Percentiles rank a stretch among this genome's conserved stretches.
Evolutionary conservation across 2,888 invertebrate genomes (phyloP).

Genomic region (Drosophila birchii): DNA sequence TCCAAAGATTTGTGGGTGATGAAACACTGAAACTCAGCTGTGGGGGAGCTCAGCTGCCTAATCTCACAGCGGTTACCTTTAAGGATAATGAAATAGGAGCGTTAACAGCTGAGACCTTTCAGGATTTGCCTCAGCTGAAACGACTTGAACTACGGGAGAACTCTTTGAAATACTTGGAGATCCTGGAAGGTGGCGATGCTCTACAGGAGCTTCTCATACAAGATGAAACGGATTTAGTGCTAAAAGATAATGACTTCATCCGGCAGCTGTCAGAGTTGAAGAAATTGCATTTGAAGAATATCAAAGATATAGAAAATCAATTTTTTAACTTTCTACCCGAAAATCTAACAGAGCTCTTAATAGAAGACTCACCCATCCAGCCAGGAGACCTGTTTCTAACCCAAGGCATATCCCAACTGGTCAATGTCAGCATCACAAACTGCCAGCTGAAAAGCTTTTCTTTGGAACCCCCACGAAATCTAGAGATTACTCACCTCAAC

Average conservation of each 20-base stretch:
- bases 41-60: slow-evolving; percentile 12
- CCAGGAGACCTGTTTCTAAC: slow-evolving; percentile 43
- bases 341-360: slow-evolving; percentile 56
- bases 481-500: slow-evolving; percentile 64
- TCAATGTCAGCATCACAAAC: slow-evolving; percentile 64
- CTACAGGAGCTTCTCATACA: slow-evolving; percentile 57
- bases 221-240: slow-evolving; percentile 59
- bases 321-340: slow-evolving; percentile 69
- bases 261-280: slow-evolving; percentile 33
- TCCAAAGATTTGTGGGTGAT: slow-evolving; percentile 75
- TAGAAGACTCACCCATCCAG: slow-evolving; percentile 63
- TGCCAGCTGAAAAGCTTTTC: slow-evolving; percentile 66
- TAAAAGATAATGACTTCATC: slow-evolving; percentile 55
- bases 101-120: slow-evolving; percentile 62
- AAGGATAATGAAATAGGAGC: slow-evolving; percentile 75
- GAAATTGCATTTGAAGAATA: slow-evolving; percentile 51
- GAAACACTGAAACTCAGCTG: slow-evolving; percentile 68
- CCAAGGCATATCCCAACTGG: slow-evolving; percentile 48
- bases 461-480: slow-evolving; percentile 42
- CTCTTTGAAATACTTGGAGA: slow-evolving; percentile 69
- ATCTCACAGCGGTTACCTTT: slow-evolving; percentile 49
- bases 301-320: slow-evolving; percentile 58
- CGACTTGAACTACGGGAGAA: slow-evolving; percentile 68
- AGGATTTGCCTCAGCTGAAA: slow-evolving; percentile 54
- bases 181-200: slow-evolving; percentile 44